Percentiles rank a stretch among this genome's conserved stretches.
These are phyloP conservation scores for Antechinus stuartii DNA, from an alignment of 2,113 vertebrate genomes.

Conservation along the genomic window DNA sequence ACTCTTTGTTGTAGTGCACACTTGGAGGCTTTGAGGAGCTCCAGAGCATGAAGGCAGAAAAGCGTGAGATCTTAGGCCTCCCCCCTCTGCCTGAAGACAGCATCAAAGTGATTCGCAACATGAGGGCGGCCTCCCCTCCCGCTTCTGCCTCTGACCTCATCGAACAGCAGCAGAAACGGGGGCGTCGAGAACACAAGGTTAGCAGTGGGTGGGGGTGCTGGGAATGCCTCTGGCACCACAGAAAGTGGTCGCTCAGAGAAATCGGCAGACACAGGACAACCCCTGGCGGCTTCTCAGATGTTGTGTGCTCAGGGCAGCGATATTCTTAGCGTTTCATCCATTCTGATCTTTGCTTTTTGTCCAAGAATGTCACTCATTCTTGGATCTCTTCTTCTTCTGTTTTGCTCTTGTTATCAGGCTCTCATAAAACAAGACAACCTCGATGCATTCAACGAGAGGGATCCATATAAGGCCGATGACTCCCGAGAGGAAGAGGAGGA, in stretches of 20 bases:
- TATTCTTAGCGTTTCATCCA: background rate
- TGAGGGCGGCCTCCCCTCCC: slow-evolving; percentile 96
- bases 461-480: slow-evolving; percentile 97
- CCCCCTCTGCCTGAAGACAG: slow-evolving; percentile 96
- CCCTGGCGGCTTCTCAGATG: background rate
- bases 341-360: background rate
- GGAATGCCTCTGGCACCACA: background rate
- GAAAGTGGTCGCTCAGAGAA: background rate
- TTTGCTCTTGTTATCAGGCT: slow-evolving; percentile 81
- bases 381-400: background rate
- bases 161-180: slow-evolving; percentile 97
- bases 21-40: slow-evolving; percentile 97
- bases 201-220: background rate
- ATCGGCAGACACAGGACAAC: background rate
- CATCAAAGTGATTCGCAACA: slow-evolving; percentile 95
- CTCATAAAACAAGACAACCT: slow-evolving; percentile 98
- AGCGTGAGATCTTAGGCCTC: slow-evolving; percentile 89
- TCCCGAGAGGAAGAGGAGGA: slow-evolving; percentile 96
- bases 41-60: slow-evolving; percentile 92
- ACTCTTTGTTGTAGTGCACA: slow-evolving; percentile 87
- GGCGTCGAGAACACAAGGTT: slow-evolving; percentile 96
- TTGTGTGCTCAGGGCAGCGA: background rate
- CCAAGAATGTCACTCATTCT: background rate
- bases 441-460: slow-evolving; percentile 98
- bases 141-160: slow-evolving; percentile 98